Conservation (phyloP, 2,888 invertebrate genomes). For the Drosophila ezoana region DNA sequence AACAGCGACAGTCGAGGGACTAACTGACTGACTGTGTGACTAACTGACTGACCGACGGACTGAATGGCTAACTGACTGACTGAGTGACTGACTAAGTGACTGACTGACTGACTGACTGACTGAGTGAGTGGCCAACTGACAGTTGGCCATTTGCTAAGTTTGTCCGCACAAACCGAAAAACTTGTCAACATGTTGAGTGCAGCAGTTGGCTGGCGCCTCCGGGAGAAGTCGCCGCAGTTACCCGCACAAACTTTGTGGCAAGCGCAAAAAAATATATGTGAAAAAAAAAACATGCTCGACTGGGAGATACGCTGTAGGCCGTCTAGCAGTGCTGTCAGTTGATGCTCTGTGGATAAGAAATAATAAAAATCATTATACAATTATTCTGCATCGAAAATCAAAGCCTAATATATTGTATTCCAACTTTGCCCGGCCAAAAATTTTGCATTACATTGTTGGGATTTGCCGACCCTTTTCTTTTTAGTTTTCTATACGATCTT, state of each 20-base stretch:
- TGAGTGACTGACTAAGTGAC: slow-evolving; percentile 30
- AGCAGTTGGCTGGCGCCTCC: slow-evolving; percentile 56
- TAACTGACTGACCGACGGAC: slow-evolving; percentile 32
- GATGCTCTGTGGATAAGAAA: neutral
- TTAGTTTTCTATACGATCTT: too few relatives aligned
- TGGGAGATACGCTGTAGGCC: neutral
- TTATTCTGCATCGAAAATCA: neutral
- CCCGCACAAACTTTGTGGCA: slow-evolving; percentile 54
- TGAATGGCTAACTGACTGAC: slow-evolving; percentile 33
- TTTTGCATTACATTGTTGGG: too few relatives aligned
- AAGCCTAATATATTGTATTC: neutral
- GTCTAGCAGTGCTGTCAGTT: too few relatives aligned
- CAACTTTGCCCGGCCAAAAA: neutral
- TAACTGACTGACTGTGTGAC: slow-evolving; percentile 31
- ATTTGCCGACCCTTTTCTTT: neutral
- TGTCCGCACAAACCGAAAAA: slow-evolving; percentile 56
- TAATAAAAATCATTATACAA: too few relatives aligned
- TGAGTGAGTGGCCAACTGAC: slow-evolving; percentile 45
- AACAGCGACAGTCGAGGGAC: slow-evolving; percentile 40
- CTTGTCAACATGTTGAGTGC: slow-evolving; percentile 77
- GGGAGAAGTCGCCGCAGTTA: slow-evolving; percentile 46
- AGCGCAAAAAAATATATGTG: slow-evolving; percentile 1
- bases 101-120: slow-evolving; percentile 30
- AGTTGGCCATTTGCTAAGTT: slow-evolving; percentile 65
- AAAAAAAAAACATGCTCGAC: neutral